Evolutionary conservation across 2,113 vertebrate genomes (phyloP).

Genomic region (Marcusenius ussheri): DNA sequence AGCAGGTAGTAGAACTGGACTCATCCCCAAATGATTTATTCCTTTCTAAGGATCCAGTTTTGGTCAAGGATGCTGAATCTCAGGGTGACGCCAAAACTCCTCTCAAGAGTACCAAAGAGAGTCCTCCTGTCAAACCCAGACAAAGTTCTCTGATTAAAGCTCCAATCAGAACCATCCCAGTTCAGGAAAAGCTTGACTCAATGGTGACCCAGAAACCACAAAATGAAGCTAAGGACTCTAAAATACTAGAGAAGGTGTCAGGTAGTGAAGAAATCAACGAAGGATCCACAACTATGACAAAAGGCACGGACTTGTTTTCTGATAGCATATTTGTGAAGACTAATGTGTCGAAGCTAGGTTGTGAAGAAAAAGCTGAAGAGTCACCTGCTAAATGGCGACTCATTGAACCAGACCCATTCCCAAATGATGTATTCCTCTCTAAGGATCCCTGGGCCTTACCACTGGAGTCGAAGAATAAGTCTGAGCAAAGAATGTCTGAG

Average conservation of each 20-base stretch:
- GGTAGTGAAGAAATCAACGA: not conserved
- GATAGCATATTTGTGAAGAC: not conserved
- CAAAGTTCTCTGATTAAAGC: constrained; percentile 36
- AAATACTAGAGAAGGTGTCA: not conserved
- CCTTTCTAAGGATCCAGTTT: not conserved
- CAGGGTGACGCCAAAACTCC: constrained; percentile 19
- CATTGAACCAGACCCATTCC: constrained; percentile 16
- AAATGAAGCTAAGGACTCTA: not conserved
- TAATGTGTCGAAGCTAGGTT: not conserved
- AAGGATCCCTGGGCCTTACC: constrained; percentile 40
- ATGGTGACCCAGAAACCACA: not conserved
- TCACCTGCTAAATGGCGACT: not conserved
- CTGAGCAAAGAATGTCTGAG: constrained; percentile 31
- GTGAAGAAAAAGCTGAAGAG: not conserved
- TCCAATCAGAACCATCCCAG: constrained; percentile 27
- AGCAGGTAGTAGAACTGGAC: not conserved
- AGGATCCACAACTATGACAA: not conserved
- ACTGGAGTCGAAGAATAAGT: constrained; percentile 12
- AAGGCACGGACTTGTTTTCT: not conserved
- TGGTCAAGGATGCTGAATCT: not conserved
- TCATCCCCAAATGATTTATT: constrained; percentile 20
- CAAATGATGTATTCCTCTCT: constrained; percentile 26
- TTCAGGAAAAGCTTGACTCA: not conserved
- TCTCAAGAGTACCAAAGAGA: constrained; percentile 24
- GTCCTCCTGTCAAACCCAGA: constrained; percentile 52